phyloP scores from a whole-genome alignment of 2,113 vertebrate genomes.

The Oryzias melastigma region DNA sequence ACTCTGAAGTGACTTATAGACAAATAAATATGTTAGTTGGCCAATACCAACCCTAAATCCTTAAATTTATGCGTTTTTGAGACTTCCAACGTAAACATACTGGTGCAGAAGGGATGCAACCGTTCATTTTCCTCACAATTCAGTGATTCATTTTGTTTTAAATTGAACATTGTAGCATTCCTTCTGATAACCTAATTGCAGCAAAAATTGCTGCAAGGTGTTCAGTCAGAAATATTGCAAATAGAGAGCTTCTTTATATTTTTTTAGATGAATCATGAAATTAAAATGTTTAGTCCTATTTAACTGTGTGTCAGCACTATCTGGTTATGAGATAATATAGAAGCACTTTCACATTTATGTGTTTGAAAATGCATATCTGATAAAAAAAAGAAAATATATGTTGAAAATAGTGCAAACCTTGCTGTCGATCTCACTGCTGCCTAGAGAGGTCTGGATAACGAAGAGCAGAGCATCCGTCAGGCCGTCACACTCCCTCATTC shows the following conservation, averaged over 20 bases:
- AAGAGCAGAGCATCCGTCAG: constrained; percentile 96
- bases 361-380: constrained; percentile 10
- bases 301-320: not conserved
- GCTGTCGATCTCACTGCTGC: constrained; percentile 98
- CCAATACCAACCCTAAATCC: too few relatives aligned
- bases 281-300: too few relatives aligned
- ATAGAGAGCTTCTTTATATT: constrained; percentile 5
- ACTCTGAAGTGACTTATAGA: too few relatives aligned
- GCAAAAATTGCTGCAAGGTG: constrained; percentile 3
- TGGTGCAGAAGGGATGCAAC: too few relatives aligned
- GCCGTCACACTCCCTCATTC: constrained; percentile 98
- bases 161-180: too few relatives aligned
- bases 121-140: too few relatives aligned
- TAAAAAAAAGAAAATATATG: not conserved
- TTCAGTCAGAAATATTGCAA: constrained; percentile 1
- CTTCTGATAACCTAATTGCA: constrained; percentile 15
- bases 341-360: not conserved
- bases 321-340: not conserved
- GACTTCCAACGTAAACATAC: too few relatives aligned
- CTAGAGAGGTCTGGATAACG: constrained; percentile 96
- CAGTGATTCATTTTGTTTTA: too few relatives aligned
- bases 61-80: too few relatives aligned
- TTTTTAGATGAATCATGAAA: constrained; percentile 12
- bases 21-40: too few relatives aligned
- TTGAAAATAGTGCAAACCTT: constrained; percentile 84